These are phyloP conservation scores for Psittacula cyanocephala DNA, from an alignment of 2,113 vertebrate genomes.

Conservation along the genomic window DNA sequence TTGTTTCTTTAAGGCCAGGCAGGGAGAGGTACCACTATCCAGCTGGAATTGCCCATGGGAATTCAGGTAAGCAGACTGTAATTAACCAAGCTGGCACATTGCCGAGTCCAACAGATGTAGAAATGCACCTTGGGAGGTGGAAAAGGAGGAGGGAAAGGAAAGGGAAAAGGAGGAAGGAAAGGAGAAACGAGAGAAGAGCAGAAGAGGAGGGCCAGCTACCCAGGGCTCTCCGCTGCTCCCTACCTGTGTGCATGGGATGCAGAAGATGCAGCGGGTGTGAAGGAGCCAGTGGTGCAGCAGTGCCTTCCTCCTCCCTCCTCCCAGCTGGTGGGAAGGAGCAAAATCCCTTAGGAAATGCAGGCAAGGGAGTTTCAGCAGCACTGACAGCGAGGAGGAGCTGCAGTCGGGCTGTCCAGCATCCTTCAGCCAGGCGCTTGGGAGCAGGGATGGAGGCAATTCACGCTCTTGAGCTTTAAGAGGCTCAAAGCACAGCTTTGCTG, in stretches of 20 bases:
- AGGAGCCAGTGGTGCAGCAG: background rate
- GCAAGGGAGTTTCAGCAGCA: background rate
- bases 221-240: background rate
- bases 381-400: fast-evolving
- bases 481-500: background rate
- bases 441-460: background rate
- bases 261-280: background rate
- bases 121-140: conserved; percentile 39
- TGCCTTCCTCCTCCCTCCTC: background rate
- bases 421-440: background rate
- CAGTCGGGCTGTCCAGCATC: background rate
- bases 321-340: background rate
- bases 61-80: conserved; percentile 68
- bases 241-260: fast-evolving
- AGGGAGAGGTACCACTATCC: conserved; percentile 34
- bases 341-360: background rate
- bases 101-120: conserved; percentile 63
- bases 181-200: background rate
- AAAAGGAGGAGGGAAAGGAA: background rate
- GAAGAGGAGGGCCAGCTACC: background rate
- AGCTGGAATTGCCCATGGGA: conserved; percentile 27
- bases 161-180: background rate
- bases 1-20: conserved; percentile 29
- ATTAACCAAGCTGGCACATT: conserved; percentile 59
- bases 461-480: background rate